These are phyloP conservation scores for Acleris literana DNA, from an alignment of 2,888 invertebrate species.

Conservation along the genomic window DNA sequence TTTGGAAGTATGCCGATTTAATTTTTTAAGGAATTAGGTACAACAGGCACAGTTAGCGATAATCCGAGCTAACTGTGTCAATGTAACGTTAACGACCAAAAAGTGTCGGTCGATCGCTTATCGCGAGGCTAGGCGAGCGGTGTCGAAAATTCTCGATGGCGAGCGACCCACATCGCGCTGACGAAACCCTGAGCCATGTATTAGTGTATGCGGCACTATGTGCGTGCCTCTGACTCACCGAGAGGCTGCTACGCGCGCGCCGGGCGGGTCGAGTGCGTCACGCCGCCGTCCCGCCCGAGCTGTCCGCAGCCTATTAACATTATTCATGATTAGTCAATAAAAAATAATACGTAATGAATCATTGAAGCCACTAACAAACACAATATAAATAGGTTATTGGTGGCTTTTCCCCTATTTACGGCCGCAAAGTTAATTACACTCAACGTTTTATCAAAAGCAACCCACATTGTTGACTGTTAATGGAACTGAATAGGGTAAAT, in stretches of 20 bases:
- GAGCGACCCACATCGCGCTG: constrained; percentile 65
- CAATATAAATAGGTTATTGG: constrained; percentile 28
- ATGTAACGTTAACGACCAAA: constrained; percentile 63
- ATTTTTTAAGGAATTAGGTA: constrained; percentile 18
- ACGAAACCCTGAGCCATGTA: constrained; percentile 60
- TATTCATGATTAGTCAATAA: constrained; percentile 24
- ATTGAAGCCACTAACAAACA: constrained; percentile 21
- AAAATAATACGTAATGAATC: constrained; percentile 20
- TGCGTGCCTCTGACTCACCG: constrained; percentile 47
- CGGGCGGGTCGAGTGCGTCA: constrained; percentile 33
- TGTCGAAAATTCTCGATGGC: constrained; percentile 64
- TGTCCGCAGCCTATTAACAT: not conserved
- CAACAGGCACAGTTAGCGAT: constrained; percentile 40
- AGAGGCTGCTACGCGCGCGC: constrained; percentile 37
- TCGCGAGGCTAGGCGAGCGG: constrained; percentile 50
- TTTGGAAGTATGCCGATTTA: not conserved
- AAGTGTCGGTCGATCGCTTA: constrained; percentile 56
- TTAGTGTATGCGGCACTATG: constrained; percentile 50
- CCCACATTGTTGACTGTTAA: constrained; percentile 35
- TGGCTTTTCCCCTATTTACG: constrained; percentile 8
- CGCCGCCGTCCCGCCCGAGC: constrained; percentile 12
- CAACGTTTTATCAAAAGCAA: constrained; percentile 18
- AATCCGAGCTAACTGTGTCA: constrained; percentile 54
- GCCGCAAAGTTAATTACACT: constrained; percentile 15
- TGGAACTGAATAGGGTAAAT: constrained; percentile 33